A percentile compares a stretch with the other conserved stretches of the same genome.
These are phyloP conservation scores for Cephalotes varians DNA, from an alignment of 2,888 invertebrate genomes.

Conservation along the genomic window DNA sequence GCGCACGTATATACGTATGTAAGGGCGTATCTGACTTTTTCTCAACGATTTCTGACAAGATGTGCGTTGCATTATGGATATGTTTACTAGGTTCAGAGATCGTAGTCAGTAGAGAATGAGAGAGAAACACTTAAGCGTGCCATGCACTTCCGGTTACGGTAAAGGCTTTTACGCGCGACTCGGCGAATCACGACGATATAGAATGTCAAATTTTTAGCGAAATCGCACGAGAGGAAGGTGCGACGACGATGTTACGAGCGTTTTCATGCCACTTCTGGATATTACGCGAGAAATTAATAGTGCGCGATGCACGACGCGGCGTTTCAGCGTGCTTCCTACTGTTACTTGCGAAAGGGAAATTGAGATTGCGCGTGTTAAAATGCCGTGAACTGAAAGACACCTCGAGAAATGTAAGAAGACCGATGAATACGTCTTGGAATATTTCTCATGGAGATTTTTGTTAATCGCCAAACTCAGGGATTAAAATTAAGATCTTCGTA, in stretches of 20 bases:
- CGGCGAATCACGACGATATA: background rate
- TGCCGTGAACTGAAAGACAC: conserved; percentile 33
- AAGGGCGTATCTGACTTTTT: conserved; percentile 2
- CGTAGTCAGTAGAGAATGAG: background rate
- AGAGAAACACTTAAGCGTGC: background rate
- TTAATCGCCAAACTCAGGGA: conserved; percentile 6
- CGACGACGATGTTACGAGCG: conserved; percentile 16
- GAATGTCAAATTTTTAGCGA: conserved; percentile 30
- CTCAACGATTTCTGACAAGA: conserved; percentile 10
- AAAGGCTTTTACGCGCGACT: conserved; percentile 8
- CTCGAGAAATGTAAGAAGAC: conserved; percentile 4
- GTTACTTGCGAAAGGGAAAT: conserved; percentile 35
- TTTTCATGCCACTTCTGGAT: conserved; percentile 1
- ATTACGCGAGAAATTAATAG: conserved; percentile 43
- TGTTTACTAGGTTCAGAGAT: background rate
- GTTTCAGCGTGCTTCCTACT: conserved; percentile 34
- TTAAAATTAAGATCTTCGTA: too few relatives aligned
- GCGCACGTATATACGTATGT: background rate
- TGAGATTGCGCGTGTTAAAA: conserved; percentile 37
- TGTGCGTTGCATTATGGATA: conserved; percentile 27
- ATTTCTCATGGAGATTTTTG: background rate
- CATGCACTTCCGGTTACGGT: conserved; percentile 26
- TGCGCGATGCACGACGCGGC: conserved; percentile 34
- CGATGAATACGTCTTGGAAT: background rate
- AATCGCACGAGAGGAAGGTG: conserved; percentile 5